Base-by-base conservation (phyloP, 2,888 invertebrate genomes). In the Palloptera scutellata region DNA sequence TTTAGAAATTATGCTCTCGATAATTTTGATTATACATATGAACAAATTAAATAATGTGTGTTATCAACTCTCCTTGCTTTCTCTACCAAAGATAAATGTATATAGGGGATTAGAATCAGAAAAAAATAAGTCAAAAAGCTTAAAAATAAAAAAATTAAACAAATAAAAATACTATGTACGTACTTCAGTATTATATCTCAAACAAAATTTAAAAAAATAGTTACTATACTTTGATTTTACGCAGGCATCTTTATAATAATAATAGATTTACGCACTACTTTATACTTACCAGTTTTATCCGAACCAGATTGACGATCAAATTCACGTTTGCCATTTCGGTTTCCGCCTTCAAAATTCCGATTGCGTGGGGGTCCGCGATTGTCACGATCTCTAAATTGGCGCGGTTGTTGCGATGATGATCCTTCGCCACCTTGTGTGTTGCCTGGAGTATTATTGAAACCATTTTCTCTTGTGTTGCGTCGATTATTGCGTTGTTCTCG, bases 291-390 rank as follows among this genome's bases (percentile, higher is more conserved):
- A 83, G 96, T 96, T 88, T 94, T 95, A 85, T 97, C 96, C 71
- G 95, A 96, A 79, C 97, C 97, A 79, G 96, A 96, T 86, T 97
- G 94, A 78, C 97, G 91, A 86, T 97, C 97, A 84, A 94, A 97
- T 88, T 97, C 97, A 69, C 97, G 91, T 86, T 95, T 96, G 74
- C 93, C 88, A 48, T 86, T 83, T 20, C 80, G 77, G 64, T 86
- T 86, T 64, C 79, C 81, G 55, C 83, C 83, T 68, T 81, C 80
- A 69, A 79, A 82, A 66, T 87, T 85, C 41, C 86, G 85, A 77
- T 81, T 79, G 30, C 85, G 80, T 40, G 78, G 80, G 64, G 81
- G 81, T 11, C 77, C 78, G 59, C 76, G 75, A 45, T 73, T 74
- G 43, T 73, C 80, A 42, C 83, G 88, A 17, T 70, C 68, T 67